Evolutionary conservation across 2,797 vertebrate species (phyloP).

Genomic region (Hypotaenidia okinawae): DNA sequence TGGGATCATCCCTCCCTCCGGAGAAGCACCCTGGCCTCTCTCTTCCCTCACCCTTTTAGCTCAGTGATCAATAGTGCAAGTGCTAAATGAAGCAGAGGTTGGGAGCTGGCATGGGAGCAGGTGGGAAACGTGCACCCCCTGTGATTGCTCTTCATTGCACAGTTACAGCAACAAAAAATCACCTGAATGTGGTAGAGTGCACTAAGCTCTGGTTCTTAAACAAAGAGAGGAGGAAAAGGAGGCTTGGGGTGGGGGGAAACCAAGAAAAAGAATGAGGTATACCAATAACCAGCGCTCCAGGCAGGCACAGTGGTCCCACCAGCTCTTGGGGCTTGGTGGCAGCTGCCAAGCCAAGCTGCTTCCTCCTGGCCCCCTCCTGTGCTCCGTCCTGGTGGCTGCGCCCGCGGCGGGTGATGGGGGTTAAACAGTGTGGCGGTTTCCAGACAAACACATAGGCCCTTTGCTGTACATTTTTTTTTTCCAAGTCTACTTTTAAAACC

Average conservation of each 20-base stretch:
- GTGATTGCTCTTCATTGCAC: slow-evolving; percentile 3
- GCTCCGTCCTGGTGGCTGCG: slow-evolving; percentile 30
- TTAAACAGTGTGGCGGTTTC: background rate
- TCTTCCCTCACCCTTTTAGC: background rate
- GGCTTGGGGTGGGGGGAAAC: too few relatives aligned
- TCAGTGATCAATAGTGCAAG: background rate
- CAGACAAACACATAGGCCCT: background rate
- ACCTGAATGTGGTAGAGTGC: slow-evolving; percentile 47
- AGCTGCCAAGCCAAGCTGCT: background rate
- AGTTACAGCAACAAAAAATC: background rate
- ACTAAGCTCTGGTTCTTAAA: slow-evolving; percentile 33
- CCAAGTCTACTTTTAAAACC: background rate
- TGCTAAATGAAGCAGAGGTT: background rate
- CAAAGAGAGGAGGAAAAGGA: too few relatives aligned
- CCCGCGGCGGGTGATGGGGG: background rate
- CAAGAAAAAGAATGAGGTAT: slow-evolving; percentile 57
- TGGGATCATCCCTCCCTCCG: background rate
- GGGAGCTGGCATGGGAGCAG: background rate
- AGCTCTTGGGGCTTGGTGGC: background rate
- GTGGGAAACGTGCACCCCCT: background rate
- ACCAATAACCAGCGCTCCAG: background rate
- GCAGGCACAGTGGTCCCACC: background rate
- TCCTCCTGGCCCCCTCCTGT: background rate
- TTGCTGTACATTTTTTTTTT: background rate
- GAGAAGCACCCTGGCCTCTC: background rate